Evolutionary conservation across 2,888 invertebrate species (phyloP).

Genomic region (Bellardia bayeri): DNA sequence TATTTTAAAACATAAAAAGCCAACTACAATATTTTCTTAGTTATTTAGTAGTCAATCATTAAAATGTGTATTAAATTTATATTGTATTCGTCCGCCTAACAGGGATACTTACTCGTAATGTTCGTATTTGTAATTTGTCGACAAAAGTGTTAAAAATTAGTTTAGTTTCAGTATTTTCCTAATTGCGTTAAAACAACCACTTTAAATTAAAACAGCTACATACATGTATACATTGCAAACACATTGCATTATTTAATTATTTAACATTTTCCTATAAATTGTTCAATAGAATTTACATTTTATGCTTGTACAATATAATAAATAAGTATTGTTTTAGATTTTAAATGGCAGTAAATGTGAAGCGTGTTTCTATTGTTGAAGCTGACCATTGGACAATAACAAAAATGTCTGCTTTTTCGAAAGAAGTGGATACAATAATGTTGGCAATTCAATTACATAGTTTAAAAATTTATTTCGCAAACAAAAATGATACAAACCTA

Average conservation of each 20-base stretch:
- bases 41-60: background rate
- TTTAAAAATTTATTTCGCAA: background rate
- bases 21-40: background rate
- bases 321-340: slow-evolving; percentile 21
- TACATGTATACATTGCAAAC: background rate
- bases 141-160: background rate
- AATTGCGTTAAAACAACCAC: slow-evolving; percentile 7
- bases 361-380: slow-evolving; percentile 45
- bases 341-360: background rate
- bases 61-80: background rate
- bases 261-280: slow-evolving; percentile 30
- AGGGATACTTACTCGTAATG: background rate
- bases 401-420: slow-evolving; percentile 3
- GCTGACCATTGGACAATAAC: background rate
- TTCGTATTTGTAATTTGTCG: background rate
- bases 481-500: background rate
- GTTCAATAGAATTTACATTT: slow-evolving; percentile 29
- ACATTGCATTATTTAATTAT: slow-evolving; percentile 6
- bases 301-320: background rate
- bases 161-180: background rate
- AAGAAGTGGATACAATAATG: slow-evolving; percentile 28
- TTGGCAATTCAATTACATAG: slow-evolving; percentile 58
- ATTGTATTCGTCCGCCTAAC: background rate
- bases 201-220: background rate
- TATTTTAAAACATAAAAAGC: background rate